Base-by-base conservation (phyloP, 2,797 vertebrate species). In the Artibeus lituratus region DNA sequence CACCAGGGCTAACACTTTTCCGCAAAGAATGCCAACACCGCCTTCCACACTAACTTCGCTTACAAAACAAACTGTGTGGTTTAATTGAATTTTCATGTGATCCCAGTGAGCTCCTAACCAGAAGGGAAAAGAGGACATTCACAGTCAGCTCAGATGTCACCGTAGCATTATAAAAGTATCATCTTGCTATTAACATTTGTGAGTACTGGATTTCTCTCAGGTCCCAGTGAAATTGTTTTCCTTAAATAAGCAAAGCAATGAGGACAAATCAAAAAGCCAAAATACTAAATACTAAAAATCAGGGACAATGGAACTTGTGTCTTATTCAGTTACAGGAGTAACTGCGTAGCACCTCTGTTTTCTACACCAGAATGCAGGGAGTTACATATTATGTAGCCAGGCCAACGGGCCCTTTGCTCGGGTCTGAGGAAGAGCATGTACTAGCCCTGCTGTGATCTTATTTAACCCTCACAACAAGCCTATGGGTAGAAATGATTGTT, bases 11-110 rank as follows among this genome's bases (percentile, higher is more conserved):
- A 65, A 83, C 5, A n/a, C 14, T 78, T 93, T 90, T 81, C 92
- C 51, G 72, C 69, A 53, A 42, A 91, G 49, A 81, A 32, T 72
- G 53, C 39, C 85, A 21, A 21, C 21, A 39, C 39, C 44, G 90
- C 67, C 39, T 55, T 84, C 18, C 1, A 37, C 47, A 67, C 37
- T 53, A 62, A 69, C 62, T 73, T 92, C 77, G 21, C 77, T 90
- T 65, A 62, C 49, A 88, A 69, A 96, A 82, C 83, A 72, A 81
- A 91, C 39, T 42, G 22, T 69, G 62, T 69, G 70, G 24, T 51
- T 87, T 70, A 47, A 94, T 44, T 84, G 70, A 39, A 90, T 91
- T 94, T 97, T 92, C 72, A 78, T 76, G 47, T 85, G 73, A 55
- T 87, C 78, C 47, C 10, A 24, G 22, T 78, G 47, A 83, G 35